Conservation (phyloP, 2,113 vertebrate genomes). For the Salvelinus alpinus region DNA sequence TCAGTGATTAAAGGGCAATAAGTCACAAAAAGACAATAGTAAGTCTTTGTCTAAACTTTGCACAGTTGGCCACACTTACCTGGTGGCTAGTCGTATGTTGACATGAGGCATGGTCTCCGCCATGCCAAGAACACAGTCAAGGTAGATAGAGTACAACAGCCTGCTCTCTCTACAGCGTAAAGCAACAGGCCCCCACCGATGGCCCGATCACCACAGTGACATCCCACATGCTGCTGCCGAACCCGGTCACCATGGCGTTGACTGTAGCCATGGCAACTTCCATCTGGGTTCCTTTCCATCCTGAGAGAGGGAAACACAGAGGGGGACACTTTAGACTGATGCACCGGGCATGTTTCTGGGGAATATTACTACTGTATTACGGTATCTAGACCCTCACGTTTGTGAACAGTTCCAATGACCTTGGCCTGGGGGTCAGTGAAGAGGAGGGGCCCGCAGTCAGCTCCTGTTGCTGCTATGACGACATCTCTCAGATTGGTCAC, state of each 20-base stretch:
- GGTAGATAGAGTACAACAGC: constrained; percentile 81
- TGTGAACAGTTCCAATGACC: constrained; percentile 88
- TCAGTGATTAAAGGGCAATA: too few relatives aligned
- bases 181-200: constrained; percentile 89
- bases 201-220: constrained; percentile 86
- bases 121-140: constrained; percentile 78
- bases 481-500: constrained; percentile 79
- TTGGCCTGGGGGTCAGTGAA: constrained; percentile 87
- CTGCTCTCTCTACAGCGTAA: constrained; percentile 75
- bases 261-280: constrained; percentile 88
- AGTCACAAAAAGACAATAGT: too few relatives aligned
- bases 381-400: constrained; percentile 71
- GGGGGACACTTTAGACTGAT: too few relatives aligned
- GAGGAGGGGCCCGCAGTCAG: constrained; percentile 90
- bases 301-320: constrained; percentile 57
- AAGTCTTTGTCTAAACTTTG: not conserved
- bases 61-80: constrained; percentile 63
- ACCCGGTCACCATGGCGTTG: constrained; percentile 82
- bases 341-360: too few relatives aligned
- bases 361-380: too few relatives aligned
- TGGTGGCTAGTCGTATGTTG: constrained; percentile 86
- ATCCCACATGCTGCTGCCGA: constrained; percentile 74
- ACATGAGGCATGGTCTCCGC: constrained; percentile 73
- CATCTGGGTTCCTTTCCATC: constrained; percentile 89
- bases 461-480: constrained; percentile 85